Evolutionary conservation across 2,888 invertebrate species (phyloP).

Genomic region (Polylopha cassiicola): DNA sequence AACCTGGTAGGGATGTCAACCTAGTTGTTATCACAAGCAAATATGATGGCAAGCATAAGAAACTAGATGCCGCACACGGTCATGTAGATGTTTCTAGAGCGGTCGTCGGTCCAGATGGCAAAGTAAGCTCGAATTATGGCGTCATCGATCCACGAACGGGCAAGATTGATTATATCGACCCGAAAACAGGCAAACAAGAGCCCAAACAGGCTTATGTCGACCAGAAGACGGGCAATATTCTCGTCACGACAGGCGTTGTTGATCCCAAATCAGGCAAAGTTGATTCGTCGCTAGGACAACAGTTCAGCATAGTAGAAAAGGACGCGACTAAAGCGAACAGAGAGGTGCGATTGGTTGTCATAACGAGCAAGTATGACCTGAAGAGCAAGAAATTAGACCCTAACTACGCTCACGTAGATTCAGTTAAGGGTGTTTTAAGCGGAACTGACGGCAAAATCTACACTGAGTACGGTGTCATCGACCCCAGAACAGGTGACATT

Average conservation of each 20-base stretch:
- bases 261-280: slow-evolving; percentile 82
- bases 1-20: slow-evolving; percentile 73
- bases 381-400: slow-evolving; percentile 73
- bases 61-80: slow-evolving; percentile 64
- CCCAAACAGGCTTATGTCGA: slow-evolving; percentile 83
- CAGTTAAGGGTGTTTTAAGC: slow-evolving; percentile 66
- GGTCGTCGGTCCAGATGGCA: slow-evolving; percentile 74
- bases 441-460: slow-evolving; percentile 81
- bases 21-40: slow-evolving; percentile 79
- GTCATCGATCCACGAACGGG: slow-evolving; percentile 80
- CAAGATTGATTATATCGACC: slow-evolving; percentile 79
- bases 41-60: slow-evolving; percentile 78
- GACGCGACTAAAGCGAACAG: slow-evolving; percentile 81
- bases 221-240: slow-evolving; percentile 81
- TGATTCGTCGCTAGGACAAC: slow-evolving; percentile 81
- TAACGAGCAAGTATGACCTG: slow-evolving; percentile 78
- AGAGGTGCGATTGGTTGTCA: slow-evolving; percentile 76
- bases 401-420: slow-evolving; percentile 70
- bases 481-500: slow-evolving; percentile 77
- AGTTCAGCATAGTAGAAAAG: slow-evolving; percentile 81
- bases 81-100: slow-evolving; percentile 79
- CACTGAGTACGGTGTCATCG: slow-evolving; percentile 79
- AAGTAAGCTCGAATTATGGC: slow-evolving; percentile 80
- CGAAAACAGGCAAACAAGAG: slow-evolving; percentile 80
- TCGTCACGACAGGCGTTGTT: slow-evolving; percentile 78